Evolutionary conservation across 2,797 vertebrate genomes (phyloP).

Genomic region (Percopsis omiscomaycus): DNA sequence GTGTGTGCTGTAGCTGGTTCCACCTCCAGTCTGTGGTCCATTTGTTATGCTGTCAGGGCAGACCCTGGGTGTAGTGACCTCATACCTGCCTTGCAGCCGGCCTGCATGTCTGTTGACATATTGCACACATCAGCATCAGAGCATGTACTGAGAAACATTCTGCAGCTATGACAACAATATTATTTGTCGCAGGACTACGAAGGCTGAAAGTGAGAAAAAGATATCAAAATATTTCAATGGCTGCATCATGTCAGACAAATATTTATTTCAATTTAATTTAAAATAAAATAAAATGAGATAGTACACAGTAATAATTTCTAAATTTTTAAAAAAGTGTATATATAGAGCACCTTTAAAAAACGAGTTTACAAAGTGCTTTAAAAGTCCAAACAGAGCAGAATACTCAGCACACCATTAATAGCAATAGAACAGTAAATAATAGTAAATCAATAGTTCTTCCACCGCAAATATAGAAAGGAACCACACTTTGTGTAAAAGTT

Average conservation of each 20-base stretch:
- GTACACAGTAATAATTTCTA: too few relatives aligned
- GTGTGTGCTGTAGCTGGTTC: slow-evolving; percentile 16
- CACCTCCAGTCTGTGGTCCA: slow-evolving; percentile 34
- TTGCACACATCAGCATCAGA: slow-evolving; percentile 26
- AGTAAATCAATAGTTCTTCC: slow-evolving; percentile 5
- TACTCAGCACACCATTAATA: too few relatives aligned
- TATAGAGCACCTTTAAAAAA: too few relatives aligned
- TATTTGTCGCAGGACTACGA: not conserved
- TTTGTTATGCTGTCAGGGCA: slow-evolving; percentile 59
- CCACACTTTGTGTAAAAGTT: slow-evolving; percentile 19
- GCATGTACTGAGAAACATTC: slow-evolving; percentile 2
- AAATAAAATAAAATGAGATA: too few relatives aligned
- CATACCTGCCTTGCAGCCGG: slow-evolving; percentile 47
- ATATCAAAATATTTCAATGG: not conserved
- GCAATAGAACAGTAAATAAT: too few relatives aligned
- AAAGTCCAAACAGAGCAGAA: too few relatives aligned
- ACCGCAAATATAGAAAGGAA: slow-evolving; percentile 29
- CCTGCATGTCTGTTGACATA: slow-evolving; percentile 32
- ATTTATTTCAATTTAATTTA: too few relatives aligned
- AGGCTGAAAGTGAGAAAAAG: not conserved
- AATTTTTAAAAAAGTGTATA: too few relatives aligned
- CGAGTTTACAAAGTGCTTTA: too few relatives aligned
- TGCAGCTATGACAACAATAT: not conserved
- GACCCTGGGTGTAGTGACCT: slow-evolving; percentile 52
- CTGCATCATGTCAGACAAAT: too few relatives aligned